These are phyloP conservation scores for Tokudaia muenninki DNA, from an alignment of 2,797 vertebrate genomes.

Conservation along the genomic window DNA sequence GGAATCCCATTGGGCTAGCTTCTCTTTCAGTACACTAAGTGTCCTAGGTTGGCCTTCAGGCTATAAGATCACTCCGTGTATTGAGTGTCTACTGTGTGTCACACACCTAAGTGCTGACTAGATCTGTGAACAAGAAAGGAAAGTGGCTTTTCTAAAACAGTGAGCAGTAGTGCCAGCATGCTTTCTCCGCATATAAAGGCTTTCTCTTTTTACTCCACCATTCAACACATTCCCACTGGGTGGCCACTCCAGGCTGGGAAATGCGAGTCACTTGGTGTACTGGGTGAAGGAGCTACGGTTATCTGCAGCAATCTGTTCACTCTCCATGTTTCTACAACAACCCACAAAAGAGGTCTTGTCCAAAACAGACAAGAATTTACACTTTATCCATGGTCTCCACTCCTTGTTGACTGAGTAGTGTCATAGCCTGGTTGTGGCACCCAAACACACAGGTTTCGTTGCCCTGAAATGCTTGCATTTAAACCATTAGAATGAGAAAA, in stretches of 20 bases:
- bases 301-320: background rate
- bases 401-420: background rate
- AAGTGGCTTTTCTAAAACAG: background rate
- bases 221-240: background rate
- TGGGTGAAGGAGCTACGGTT: background rate
- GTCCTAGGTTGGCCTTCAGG: background rate
- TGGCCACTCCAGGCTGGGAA: background rate
- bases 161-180: background rate
- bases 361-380: background rate
- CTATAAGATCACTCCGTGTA: background rate
- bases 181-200: background rate
- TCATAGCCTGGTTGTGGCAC: no score
- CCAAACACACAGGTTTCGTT: rapidly evolving
- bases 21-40: background rate
- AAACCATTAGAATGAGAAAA: background rate
- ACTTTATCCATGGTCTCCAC: background rate
- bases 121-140: background rate
- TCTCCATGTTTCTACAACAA: background rate
- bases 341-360: background rate
- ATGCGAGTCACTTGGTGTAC: background rate
- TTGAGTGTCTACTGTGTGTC: background rate
- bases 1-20: background rate
- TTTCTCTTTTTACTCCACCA: background rate
- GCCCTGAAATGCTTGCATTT: background rate
- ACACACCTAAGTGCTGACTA: background rate